phyloP scores from a whole-genome alignment of 2,113 vertebrate species.

The Tricholaema leucomelas region DNA sequence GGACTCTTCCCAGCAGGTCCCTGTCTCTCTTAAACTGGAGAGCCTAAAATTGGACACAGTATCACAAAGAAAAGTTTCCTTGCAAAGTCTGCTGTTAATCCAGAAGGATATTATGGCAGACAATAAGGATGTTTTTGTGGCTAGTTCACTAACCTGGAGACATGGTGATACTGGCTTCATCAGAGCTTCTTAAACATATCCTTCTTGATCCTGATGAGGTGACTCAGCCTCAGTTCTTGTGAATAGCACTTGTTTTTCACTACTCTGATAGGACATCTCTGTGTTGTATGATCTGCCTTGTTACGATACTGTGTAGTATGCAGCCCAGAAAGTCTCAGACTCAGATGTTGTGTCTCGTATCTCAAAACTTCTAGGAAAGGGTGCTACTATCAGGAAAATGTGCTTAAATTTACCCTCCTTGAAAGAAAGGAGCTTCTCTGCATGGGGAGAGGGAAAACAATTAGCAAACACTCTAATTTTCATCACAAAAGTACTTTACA shows the following conservation, averaged over 20 bases:
- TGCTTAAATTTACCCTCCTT: neutral
- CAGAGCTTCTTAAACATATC: neutral
- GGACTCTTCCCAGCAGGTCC: too few species aligned
- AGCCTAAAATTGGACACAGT: too few species aligned
- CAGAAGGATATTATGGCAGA: neutral
- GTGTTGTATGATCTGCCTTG: neutral
- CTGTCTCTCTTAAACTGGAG: too few species aligned
- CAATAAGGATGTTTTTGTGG: neutral
- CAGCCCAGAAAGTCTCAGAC: neutral
- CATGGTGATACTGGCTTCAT: neutral
- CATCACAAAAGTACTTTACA: conserved; percentile 2
- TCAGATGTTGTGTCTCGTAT: neutral
- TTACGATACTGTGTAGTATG: neutral
- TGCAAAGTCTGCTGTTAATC: neutral
- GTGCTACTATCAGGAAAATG: neutral
- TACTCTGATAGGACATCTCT: neutral
- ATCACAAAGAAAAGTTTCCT: neutral
- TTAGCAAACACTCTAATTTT: conserved; percentile 19
- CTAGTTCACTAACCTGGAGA: neutral
- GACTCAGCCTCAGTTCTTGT: neutral
- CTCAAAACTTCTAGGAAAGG: neutral
- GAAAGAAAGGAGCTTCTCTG: neutral
- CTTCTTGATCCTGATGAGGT: neutral
- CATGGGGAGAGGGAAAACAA: conserved; percentile 14
- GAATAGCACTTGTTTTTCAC: neutral